A percentile compares a stretch with the other conserved stretches of the same genome.
phyloP scores from a whole-genome alignment of 2,888 invertebrate genomes.

The Tachina grossa region DNA sequence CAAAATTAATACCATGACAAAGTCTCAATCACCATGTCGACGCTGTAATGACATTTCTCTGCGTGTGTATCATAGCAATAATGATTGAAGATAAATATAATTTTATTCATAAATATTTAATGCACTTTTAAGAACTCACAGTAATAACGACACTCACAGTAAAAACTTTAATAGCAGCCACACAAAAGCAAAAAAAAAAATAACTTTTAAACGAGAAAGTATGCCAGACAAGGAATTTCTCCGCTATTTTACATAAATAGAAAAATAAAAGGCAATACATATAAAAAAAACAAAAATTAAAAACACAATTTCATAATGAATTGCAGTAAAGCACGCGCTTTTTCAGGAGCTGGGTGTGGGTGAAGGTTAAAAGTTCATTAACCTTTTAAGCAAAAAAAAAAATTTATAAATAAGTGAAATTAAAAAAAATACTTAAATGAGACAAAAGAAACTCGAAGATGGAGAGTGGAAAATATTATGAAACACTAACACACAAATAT shows the following conservation, averaged over 20 bases:
- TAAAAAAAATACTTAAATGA: constrained; percentile 52
- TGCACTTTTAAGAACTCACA: constrained; percentile 18
- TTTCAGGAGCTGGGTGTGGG: background rate
- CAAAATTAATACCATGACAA: no score
- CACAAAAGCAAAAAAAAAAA: constrained; percentile 6
- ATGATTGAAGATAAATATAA: background rate
- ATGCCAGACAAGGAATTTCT: constrained; percentile 22
- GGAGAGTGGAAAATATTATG: constrained; percentile 36
- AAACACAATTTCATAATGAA: constrained; percentile 57
- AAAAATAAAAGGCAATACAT: constrained; percentile 12
- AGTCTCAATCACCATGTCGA: no score
- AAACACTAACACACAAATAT: constrained; percentile 31
- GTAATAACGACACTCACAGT: background rate
- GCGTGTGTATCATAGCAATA: no score
- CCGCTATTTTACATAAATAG: background rate
- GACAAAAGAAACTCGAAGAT: constrained; percentile 55
- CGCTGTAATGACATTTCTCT: no score
- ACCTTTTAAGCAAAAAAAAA: constrained; percentile 46
- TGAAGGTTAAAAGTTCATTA: constrained; percentile 59
- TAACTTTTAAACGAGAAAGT: constrained; percentile 21
- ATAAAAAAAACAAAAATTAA: constrained; percentile 13
- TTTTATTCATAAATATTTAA: constrained; percentile 16
- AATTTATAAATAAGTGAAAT: constrained; percentile 27
- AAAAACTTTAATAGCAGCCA: background rate
- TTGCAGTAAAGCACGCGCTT: constrained; percentile 62